Base-by-base conservation (phyloP, 2,888 invertebrate species). In the Melipona beecheii region DNA sequence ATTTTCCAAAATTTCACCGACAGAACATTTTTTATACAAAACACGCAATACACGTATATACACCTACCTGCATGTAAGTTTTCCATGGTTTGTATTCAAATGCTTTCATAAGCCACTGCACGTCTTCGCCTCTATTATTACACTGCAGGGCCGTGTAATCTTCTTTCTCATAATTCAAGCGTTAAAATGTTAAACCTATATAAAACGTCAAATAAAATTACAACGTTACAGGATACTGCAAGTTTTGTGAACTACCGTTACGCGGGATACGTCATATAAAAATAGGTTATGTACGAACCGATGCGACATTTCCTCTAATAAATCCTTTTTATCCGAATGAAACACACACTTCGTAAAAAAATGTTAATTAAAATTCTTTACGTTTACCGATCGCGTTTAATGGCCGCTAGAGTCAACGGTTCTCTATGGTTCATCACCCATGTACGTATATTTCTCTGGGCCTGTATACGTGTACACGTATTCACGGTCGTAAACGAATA, bases 321-420 rank as follows among this genome's bases (percentile, higher is more conserved):
- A 56, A 36, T 71, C 21, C 43, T 71, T 58, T 58, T 19, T 58
- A 19, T 71, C 58, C 43, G 11, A 58, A n/a, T 9, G 11, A 52
- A 36, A 49, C 5, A 11, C 43, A 24, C 17, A 9, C 43, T 43
- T 17, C 9, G 60, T 58, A n/a, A 50, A 68, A 11, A 62, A 81
- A 73, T 50, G 73, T 68, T 81, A 81, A 81, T 73, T 69, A 81
- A 82, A 81, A 73, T 54, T 54, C 68, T 73, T 50, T 11, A 49
- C 68, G 73, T 58, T 31, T 31, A 68, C 65, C 83, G 21, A 60
- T 60, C 71, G 54, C 24, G 64, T 80, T 80, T 50, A 64, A 79
- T 52, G 21, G 43, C 56, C 27, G 64, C 36, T 68, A 81, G 68
- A 60, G 64, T 81, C 71, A 68, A 68, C 60, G 73, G 4, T 81